These are phyloP conservation scores for Anastrepha obliqua DNA, from an alignment of 1,140 invertebrate genomes.

Conservation along the genomic window DNA sequence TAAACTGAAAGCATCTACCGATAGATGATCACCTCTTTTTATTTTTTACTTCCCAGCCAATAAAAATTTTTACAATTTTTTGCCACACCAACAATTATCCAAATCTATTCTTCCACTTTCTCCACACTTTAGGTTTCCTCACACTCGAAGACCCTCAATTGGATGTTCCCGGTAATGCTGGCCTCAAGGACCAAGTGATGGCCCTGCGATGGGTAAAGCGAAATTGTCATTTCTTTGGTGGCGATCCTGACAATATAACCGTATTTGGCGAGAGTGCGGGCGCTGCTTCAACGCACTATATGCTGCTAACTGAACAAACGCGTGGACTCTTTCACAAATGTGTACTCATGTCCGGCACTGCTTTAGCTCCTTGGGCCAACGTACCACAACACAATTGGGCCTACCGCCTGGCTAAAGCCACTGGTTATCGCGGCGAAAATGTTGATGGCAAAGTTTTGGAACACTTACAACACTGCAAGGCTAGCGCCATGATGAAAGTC, in stretches of 20 bases:
- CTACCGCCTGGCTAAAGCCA: conserved; percentile 68
- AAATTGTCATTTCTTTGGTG: conserved; percentile 79
- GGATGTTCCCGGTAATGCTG: conserved; percentile 78
- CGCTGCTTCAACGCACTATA: conserved; percentile 76
- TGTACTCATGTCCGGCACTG: conserved; percentile 73
- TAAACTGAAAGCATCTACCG: too few relatives aligned
- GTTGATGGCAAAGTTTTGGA: conserved; percentile 64
- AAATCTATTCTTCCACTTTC: background rate
- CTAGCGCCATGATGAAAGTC: conserved; percentile 77
- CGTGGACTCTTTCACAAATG: conserved; percentile 74
- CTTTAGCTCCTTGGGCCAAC: conserved; percentile 67
- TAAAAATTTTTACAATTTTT: too few relatives aligned
- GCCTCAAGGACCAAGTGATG: conserved; percentile 81
- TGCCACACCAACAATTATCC: too few relatives aligned
- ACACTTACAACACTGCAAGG: conserved; percentile 65
- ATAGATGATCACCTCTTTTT: background rate
- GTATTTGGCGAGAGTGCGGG: conserved; percentile 76
- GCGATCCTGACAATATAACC: conserved; percentile 75
- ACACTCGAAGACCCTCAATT: conserved; percentile 71
- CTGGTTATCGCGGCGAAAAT: conserved; percentile 65
- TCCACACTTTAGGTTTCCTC: conserved; percentile 62
- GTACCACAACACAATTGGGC: conserved; percentile 68
- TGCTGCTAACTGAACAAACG: conserved; percentile 76
- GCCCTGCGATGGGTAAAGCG: conserved; percentile 79
- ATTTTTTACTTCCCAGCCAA: background rate